Evolutionary conservation across 2,113 vertebrate species (phyloP), one percentile per base, ranked within the genome.

Genomic region (Hymenochirus boettgeri): DNA sequence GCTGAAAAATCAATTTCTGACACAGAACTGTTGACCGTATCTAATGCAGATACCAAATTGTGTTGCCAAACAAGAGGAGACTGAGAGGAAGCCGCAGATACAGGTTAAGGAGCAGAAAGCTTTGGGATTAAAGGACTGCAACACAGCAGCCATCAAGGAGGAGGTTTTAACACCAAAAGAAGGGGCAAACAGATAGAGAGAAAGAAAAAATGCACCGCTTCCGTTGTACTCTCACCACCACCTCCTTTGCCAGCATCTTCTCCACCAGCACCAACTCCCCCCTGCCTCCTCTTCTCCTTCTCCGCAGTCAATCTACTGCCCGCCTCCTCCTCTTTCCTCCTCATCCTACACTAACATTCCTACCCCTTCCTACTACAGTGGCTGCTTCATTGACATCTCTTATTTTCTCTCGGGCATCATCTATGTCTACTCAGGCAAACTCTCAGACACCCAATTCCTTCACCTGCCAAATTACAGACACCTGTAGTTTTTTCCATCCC

Each of bases 181-280:
- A 59, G 71, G 72, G 5, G 84, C 87, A 1, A n/a, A 0, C 79
- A 5, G 57, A 70, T 5, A 39, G 56, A 18, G 74, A 74, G 22
- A 59, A 60, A 11, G 88, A 89, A 72, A 80, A 87, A 5, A 79
- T n/a, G n/a, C 86, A 11, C 77, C 86, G 1, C 73, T 87, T 9
- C 86, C 90, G n/a, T 80, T 9, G 76, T 89, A 18, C 82, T 85
- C 47, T 89, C 86, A 7, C 81, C 86, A 13, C 79, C 78, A 72
- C 88, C 86, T 0, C 88, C 89, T 65, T 85, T 93, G 70, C 91
- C 92, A 21, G 83, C 85, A 10, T 78, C 83, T 74, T n/a, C n/a
- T n/a, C n/a, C n/a, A n/a, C n/a, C n/a, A n/a, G n/a, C n/a, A n/a
- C n/a, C n/a, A n/a, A 75, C 79, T 0, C 89, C 89, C 19, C 86